Conservation (phyloP, 2,113 vertebrate species). For the Gymnobelideus leadbeateri region DNA sequence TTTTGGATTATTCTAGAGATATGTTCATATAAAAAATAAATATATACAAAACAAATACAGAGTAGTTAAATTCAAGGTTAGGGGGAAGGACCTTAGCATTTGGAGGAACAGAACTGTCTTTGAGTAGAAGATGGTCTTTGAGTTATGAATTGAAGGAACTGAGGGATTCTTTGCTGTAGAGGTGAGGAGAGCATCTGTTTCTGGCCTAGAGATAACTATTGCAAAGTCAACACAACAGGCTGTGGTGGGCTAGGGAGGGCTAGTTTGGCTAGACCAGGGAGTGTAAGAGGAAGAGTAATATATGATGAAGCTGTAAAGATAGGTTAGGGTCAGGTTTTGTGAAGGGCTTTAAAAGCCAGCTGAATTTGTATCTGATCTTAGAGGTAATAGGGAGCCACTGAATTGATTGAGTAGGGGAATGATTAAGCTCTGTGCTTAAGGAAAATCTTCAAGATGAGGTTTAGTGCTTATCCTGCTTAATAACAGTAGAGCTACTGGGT, state of each 20-base stretch:
- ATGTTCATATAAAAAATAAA: neutral
- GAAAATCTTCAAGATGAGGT: constrained; percentile 24
- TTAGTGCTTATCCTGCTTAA: constrained; percentile 10
- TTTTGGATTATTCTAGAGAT: neutral
- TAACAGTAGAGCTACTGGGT: neutral
- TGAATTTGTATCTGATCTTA: too few relatives aligned
- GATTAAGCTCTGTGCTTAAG: constrained; percentile 4
- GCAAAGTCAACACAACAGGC: too few relatives aligned
- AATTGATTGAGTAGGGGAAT: too few relatives aligned
- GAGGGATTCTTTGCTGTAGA: neutral
- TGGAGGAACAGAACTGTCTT: neutral
- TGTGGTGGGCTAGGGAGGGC: too few relatives aligned
- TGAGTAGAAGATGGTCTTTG: neutral
- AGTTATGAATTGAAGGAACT: neutral
- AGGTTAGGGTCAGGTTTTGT: neutral
- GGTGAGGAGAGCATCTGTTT: neutral
- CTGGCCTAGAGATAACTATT: too few relatives aligned
- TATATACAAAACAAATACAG: neutral
- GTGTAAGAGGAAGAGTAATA: neutral
- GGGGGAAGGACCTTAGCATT: neutral
- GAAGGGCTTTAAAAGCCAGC: too few relatives aligned
- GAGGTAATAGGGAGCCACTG: too few relatives aligned
- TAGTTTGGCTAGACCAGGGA: neutral
- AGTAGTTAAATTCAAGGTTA: neutral
- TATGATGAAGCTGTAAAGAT: neutral